phyloP scores from a whole-genome alignment of 2,888 invertebrate species.

The Iselma pallidipennis region DNA sequence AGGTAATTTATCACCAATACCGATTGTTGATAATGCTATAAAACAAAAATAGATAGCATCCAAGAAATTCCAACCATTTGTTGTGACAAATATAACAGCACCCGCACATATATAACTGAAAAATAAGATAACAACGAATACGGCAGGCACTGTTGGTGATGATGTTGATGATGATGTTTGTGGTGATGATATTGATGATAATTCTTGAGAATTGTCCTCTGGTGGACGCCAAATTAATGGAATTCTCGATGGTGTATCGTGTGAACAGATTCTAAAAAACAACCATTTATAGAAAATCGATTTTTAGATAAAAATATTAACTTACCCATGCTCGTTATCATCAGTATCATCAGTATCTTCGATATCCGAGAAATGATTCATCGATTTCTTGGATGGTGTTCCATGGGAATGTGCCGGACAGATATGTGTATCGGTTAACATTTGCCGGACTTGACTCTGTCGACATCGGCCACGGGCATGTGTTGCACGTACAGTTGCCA shows the following conservation, averaged over 20 bases:
- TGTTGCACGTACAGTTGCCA: conserved; percentile 53
- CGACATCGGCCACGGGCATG: conserved; percentile 51
- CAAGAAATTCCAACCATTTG: conserved; percentile 79
- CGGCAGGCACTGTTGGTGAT: conserved; percentile 63
- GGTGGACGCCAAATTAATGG: conserved; percentile 70
- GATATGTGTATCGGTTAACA: conserved; percentile 60
- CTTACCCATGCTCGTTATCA: conserved; percentile 59
- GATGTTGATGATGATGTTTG: conserved; percentile 54
- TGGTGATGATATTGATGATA: conserved; percentile 41
- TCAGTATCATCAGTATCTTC: conserved; percentile 66
- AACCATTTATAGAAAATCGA: neutral
- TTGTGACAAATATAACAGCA: conserved; percentile 76
- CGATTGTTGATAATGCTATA: conserved; percentile 81
- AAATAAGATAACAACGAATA: conserved; percentile 66
- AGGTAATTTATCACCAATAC: conserved; percentile 78
- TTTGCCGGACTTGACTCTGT: conserved; percentile 49
- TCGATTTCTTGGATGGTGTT: conserved; percentile 54
- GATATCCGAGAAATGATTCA: conserved; percentile 55
- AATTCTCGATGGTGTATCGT: conserved; percentile 76
- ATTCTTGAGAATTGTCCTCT: conserved; percentile 43
- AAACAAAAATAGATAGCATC: conserved; percentile 86
- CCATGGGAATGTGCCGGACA: conserved; percentile 48
- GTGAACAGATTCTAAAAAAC: conserved; percentile 57
- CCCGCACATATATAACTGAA: conserved; percentile 75
- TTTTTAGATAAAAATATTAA: conserved; percentile 43